Percentiles rank a stretch among this genome's conserved stretches.
Conservation (phyloP, 2,113 vertebrate genomes). For the Todiramphus chloris region DNA sequence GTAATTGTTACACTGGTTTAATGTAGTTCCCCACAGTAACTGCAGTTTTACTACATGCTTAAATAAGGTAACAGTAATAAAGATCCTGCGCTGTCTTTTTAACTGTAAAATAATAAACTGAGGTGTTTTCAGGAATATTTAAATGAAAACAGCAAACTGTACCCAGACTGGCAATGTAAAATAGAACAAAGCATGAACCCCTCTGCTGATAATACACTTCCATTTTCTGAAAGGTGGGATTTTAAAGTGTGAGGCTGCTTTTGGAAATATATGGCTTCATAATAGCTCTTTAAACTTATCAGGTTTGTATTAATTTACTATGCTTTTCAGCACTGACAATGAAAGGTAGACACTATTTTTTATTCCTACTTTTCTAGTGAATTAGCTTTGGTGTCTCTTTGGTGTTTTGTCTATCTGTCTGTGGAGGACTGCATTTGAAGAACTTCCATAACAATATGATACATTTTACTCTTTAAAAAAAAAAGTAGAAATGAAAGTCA, state of each 20-base stretch:
- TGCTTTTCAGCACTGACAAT: background rate
- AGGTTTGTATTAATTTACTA: background rate
- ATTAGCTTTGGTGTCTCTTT: background rate
- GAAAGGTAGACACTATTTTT: background rate
- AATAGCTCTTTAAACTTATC: background rate
- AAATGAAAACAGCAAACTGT: background rate
- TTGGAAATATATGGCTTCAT: background rate
- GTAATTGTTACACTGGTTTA: slow-evolving; percentile 22
- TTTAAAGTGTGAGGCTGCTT: background rate
- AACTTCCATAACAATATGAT: background rate
- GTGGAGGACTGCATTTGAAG: background rate
- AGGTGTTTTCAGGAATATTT: slow-evolving; percentile 34
- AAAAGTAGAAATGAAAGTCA: background rate
- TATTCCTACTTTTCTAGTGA: background rate
- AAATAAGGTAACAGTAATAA: slow-evolving; percentile 13
- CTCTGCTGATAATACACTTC: background rate
- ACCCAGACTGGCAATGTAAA: background rate
- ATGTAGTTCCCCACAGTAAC: slow-evolving; percentile 26
- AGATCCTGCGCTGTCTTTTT: background rate
- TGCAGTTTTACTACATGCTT: slow-evolving; percentile 17
- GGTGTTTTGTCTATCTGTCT: background rate
- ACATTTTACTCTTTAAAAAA: background rate
- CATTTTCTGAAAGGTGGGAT: background rate
- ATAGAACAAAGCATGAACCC: background rate
- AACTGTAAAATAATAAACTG: slow-evolving; percentile 2